Percentiles rank a stretch among this genome's conserved stretches.
Evolutionary conservation across 2,888 invertebrate species (phyloP).

Genomic region (Phanerotoma sp.): DNA sequence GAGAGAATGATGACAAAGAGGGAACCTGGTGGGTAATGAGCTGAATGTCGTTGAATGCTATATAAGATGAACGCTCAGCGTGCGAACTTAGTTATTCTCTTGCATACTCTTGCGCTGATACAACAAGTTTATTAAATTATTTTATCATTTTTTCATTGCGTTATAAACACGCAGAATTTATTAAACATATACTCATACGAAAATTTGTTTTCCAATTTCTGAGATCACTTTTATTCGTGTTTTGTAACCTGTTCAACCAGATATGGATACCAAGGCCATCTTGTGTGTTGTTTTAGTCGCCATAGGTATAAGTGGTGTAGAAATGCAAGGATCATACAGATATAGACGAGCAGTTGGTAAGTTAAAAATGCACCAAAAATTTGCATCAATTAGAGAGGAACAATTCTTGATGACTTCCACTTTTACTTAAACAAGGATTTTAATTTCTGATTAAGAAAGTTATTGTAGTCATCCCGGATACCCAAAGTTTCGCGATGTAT

Average conservation of each 20-base stretch:
- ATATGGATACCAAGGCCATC: constrained; percentile 37
- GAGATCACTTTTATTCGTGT: constrained; percentile 5
- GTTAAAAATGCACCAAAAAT: no score
- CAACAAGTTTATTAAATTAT: constrained; percentile 2
- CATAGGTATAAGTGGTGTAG: constrained; percentile 4
- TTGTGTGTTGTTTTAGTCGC: constrained; percentile 31
- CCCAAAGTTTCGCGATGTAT: no score
- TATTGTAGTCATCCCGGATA: no score
- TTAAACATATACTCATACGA: not conserved
- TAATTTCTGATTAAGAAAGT: no score
- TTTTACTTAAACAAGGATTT: no score
- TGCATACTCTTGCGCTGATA: constrained; percentile 34
- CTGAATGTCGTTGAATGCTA: constrained; percentile 41
- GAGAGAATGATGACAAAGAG: constrained; percentile 26
- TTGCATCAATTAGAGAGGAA: no score
- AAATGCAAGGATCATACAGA: not conserved
- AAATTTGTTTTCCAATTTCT: not conserved
- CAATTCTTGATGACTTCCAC: no score
- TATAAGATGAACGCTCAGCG: constrained; percentile 48
- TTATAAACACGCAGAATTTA: no score
- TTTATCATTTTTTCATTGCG: no score
- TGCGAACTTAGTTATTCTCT: constrained; percentile 49
- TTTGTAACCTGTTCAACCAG: not conserved
- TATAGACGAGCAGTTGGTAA: no score
- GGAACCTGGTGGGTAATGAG: constrained; percentile 33